phyloP scores from a whole-genome alignment of 2,888 invertebrate species.

The Eristalinus sepulchralis region DNA sequence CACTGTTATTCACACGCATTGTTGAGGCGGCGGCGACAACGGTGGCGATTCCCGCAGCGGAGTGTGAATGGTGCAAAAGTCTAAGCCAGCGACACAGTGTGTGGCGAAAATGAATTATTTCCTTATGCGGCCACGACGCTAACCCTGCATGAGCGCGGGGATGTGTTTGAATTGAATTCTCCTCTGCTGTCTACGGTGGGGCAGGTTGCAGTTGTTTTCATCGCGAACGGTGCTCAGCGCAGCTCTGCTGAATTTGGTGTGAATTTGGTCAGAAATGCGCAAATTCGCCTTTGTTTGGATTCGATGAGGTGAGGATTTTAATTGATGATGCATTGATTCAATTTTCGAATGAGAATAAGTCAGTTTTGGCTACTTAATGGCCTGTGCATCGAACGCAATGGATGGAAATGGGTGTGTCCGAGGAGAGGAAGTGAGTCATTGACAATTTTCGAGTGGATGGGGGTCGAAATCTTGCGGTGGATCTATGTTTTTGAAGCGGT shows the following conservation, averaged over 20 bases:
- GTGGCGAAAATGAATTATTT: slow-evolving; percentile 49
- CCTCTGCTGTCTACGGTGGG: neutral
- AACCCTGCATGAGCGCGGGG: neutral
- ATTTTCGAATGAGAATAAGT: neutral
- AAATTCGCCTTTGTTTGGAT: neutral
- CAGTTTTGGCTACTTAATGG: too few species aligned
- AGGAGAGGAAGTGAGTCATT: too few species aligned
- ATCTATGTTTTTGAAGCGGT: too few species aligned
- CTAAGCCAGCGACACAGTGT: slow-evolving; percentile 14
- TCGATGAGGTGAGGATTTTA: neutral
- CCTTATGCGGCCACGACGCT: neutral
- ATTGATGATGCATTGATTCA: neutral
- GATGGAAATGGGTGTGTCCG: too few species aligned
- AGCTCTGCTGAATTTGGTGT: neutral
- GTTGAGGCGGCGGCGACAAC: slow-evolving; percentile 25
- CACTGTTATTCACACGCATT: slow-evolving; percentile 57
- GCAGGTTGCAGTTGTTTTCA: slow-evolving; percentile 20
- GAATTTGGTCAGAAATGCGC: neutral
- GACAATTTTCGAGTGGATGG: too few species aligned
- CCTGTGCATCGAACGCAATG: too few species aligned
- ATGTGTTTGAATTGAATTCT: neutral
- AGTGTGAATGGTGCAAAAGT: neutral
- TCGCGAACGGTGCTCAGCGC: neutral
- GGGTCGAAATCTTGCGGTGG: too few species aligned
- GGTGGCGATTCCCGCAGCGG: neutral